Base-by-base conservation (phyloP, 2,113 vertebrate genomes). In the Pterophyllum scalare region DNA sequence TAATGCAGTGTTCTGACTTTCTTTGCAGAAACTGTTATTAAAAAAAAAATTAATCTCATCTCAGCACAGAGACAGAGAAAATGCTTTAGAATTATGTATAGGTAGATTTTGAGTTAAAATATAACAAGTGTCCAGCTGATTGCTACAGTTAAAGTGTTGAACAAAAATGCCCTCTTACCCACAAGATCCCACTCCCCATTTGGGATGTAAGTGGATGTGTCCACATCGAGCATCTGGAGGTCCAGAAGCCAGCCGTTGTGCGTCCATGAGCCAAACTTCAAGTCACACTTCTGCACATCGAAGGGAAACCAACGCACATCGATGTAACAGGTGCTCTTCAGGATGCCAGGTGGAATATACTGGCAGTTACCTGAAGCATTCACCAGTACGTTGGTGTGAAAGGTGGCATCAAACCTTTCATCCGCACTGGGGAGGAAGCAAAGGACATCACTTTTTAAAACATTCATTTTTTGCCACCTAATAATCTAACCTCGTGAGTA, bases 131-230 rank as follows among this genome's bases (percentile, higher is more conserved):
- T 52, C 49, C 49, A 19, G 19, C 49, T 17, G 49, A 52, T 19
- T 2, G 15, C 15, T 46, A 46, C 24, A 6, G 15, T 4, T 40
- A 7, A 11, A 59, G 5, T 22, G 15, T 12, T 17, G 31, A 74
- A 77, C 20, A 67, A 4, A 20, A 3, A 57, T 7, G 38, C 2
- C 75, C 3, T 83, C 95, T 95, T 95, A 97, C 97, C 97, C 43
- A 97, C 96, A 83, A 97, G 96, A 90, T 97, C 97, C 97, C 97
- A 97, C 93, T 97, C 97, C 74, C 97, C 97, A 11, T 97, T 97
- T 59, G 96, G 94, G 82, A 97, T 97, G 87, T 97, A 97, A 75
- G 96, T 96, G 57, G 97, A 97, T 49, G 95, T 95, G 93, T 97
- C 97, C 61, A 97, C 97, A 26, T 97, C 95, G 0, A 97, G 92